phyloP scores from a whole-genome alignment of 2,888 invertebrate species.

The Hydropsyche betteni region DNA sequence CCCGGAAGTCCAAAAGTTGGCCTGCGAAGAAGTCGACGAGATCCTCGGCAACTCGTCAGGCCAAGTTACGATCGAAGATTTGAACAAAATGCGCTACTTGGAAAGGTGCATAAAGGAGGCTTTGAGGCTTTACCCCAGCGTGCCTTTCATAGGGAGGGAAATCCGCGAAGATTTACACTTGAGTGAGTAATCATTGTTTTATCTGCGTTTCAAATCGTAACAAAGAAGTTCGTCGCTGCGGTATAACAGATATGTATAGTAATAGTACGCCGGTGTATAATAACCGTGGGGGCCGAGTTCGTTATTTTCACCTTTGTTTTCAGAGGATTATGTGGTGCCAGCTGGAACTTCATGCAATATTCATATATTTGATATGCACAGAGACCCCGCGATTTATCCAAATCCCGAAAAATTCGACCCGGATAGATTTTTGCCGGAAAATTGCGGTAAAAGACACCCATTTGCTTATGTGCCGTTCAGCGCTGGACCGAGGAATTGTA shows the following conservation, averaged over 20 bases:
- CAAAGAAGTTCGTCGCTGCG: background rate
- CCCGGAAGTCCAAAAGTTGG: slow-evolving; percentile 67
- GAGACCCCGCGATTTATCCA: slow-evolving; percentile 61
- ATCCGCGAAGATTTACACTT: slow-evolving; percentile 67
- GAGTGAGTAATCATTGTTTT: slow-evolving; percentile 57
- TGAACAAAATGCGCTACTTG: slow-evolving; percentile 67
- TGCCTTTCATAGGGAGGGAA: slow-evolving; percentile 70
- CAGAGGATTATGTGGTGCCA: slow-evolving; percentile 56
- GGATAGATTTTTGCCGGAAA: slow-evolving; percentile 63
- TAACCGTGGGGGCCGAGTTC: background rate
- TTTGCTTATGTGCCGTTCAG: slow-evolving; percentile 58
- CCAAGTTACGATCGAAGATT: slow-evolving; percentile 68
- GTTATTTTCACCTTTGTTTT: slow-evolving; percentile 33
- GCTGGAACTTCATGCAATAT: slow-evolving; percentile 53
- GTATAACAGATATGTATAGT: background rate
- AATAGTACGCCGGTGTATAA: background rate
- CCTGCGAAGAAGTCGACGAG: slow-evolving; percentile 68
- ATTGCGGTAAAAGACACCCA: slow-evolving; percentile 56
- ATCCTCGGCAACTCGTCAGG: slow-evolving; percentile 72
- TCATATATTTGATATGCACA: slow-evolving; percentile 58
- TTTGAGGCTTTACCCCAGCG: slow-evolving; percentile 72
- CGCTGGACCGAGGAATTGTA: slow-evolving; percentile 55
- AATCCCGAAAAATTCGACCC: slow-evolving; percentile 63
- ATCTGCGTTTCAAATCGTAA: background rate
- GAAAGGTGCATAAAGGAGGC: slow-evolving; percentile 77